Percentiles rank a stretch among this genome's conserved stretches.
These are phyloP conservation scores for Planiliza haematocheilus DNA, from an alignment of 2,113 vertebrate species.

Conservation along the genomic window DNA sequence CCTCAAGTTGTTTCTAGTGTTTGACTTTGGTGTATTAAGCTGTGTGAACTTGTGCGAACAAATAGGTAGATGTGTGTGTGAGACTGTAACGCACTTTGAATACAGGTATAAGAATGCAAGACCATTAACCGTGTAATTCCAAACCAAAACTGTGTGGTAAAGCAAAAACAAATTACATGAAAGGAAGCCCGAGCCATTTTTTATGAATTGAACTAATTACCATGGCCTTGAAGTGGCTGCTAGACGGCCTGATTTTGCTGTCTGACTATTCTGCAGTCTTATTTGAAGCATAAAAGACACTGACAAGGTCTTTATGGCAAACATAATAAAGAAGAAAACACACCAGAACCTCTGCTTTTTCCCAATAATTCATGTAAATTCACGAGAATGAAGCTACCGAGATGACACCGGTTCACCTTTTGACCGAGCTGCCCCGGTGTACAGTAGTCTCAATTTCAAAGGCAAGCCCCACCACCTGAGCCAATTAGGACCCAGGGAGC, in stretches of 20 bases:
- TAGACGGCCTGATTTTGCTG: neutral
- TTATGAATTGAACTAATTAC: neutral
- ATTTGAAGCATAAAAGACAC: neutral
- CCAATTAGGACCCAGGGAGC: slow-evolving; percentile 76
- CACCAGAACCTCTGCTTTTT: slow-evolving; percentile 35
- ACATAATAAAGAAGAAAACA: slow-evolving; percentile 33
- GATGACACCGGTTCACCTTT: slow-evolving; percentile 72
- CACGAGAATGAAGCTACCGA: slow-evolving; percentile 39
- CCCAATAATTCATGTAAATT: slow-evolving; percentile 75
- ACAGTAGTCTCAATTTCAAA: slow-evolving; percentile 84
- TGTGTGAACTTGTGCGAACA: too few species aligned
- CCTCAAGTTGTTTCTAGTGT: too few species aligned
- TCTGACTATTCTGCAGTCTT: neutral
- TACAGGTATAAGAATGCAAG: too few species aligned
- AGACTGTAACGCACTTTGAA: too few species aligned
- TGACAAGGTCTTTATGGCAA: slow-evolving; percentile 22
- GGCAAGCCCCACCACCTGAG: slow-evolving; percentile 79
- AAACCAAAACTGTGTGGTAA: neutral
- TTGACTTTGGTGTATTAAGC: too few species aligned
- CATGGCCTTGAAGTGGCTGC: neutral
- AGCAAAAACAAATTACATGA: neutral
- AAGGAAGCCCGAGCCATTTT: too few species aligned
- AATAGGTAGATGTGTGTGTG: too few species aligned
- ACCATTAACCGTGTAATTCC: neutral
- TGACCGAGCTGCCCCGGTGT: slow-evolving; percentile 71